These are phyloP conservation scores for Melierax canorus DNA, from an alignment of 2,113 vertebrate species.

Conservation along the genomic window DNA sequence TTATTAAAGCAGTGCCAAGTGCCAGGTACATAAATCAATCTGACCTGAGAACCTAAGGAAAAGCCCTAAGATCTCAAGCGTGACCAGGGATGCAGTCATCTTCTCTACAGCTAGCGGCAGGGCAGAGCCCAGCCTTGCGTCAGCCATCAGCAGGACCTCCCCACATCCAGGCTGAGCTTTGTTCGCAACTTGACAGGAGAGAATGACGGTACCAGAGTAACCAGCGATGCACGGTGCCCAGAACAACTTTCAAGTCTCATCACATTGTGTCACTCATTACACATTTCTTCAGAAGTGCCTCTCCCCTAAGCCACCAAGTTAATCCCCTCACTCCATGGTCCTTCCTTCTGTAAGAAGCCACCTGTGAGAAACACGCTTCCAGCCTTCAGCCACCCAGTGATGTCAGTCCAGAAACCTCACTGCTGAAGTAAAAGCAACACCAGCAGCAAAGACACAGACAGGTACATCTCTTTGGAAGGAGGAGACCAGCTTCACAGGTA, in stretches of 20 bases:
- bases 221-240: accelerated
- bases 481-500: neutral
- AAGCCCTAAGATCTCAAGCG: neutral
- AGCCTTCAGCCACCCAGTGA: neutral
- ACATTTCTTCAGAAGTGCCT: neutral
- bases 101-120: neutral
- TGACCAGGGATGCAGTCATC: accelerated
- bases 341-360: neutral
- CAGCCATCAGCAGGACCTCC: neutral
- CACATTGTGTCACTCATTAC: neutral
- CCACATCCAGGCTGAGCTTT: neutral
- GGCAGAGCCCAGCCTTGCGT: neutral
- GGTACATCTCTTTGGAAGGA: accelerated
- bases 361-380: neutral
- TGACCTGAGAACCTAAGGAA: neutral
- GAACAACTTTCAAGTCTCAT: neutral
- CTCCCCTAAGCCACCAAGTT: neutral
- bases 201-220: neutral
- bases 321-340: neutral
- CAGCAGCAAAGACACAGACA: accelerated
- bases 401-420: neutral
- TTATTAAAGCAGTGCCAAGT: neutral
- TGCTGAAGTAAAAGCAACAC: accelerated
- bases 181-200: neutral
- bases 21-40: neutral